These are phyloP conservation scores for Fistularia tabacaria DNA, from an alignment of 2,797 vertebrate genomes.

Conservation along the genomic window DNA sequence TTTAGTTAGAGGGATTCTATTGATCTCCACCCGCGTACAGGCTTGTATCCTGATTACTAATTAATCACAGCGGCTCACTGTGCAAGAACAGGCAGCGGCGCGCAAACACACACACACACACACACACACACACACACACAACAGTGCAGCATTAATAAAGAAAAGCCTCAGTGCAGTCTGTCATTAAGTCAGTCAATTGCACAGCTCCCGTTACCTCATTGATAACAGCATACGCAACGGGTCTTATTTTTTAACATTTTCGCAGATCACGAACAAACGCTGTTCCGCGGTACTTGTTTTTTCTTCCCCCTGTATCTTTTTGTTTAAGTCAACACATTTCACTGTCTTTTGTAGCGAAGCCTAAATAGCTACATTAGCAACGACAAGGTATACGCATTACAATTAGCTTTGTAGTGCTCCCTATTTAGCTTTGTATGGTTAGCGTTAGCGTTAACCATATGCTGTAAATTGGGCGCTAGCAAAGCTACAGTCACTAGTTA, in stretches of 20 bases:
- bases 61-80: conserved; percentile 56
- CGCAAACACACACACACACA: too few species aligned
- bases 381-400: conserved; percentile 50
- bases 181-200: conserved; percentile 45
- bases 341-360: conserved; percentile 13
- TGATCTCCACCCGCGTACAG: conserved; percentile 16
- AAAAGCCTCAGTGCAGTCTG: conserved; percentile 38
- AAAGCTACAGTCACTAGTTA: conserved; percentile 30
- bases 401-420: conserved; percentile 51
- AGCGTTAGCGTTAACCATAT: conserved; percentile 33
- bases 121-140: conserved; percentile 3
- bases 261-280: background rate
- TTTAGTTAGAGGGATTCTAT: conserved; percentile 12
- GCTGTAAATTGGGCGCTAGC: conserved; percentile 39
- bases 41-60: conserved; percentile 42
- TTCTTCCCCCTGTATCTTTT: background rate
- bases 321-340: conserved; percentile 19
- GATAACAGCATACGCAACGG: conserved; percentile 25
- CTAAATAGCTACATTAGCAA: conserved; percentile 26
- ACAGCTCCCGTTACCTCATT: conserved; percentile 16
- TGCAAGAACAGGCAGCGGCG: conserved; percentile 28
- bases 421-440: conserved; percentile 35
- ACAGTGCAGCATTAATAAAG: conserved; percentile 38
- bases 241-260: conserved; percentile 6
- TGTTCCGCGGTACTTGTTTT: background rate